phyloP scores from a whole-genome alignment of 2,888 invertebrate species.

The Neuroscelio doddi region DNA sequence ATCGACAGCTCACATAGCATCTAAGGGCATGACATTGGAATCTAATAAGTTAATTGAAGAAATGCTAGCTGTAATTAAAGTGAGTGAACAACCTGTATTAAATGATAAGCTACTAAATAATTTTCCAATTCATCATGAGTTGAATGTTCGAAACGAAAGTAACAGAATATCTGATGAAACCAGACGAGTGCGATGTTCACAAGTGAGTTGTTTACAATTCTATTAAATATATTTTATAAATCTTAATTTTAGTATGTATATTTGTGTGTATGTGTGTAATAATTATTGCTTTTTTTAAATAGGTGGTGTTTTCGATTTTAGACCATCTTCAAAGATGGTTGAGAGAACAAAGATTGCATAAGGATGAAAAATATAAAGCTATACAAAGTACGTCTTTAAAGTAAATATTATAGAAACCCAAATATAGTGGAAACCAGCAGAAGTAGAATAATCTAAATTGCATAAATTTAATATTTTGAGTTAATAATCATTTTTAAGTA shows the following conservation, averaged over 20 bases:
- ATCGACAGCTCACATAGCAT: conserved; percentile 68
- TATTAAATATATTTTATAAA: neutral
- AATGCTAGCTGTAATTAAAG: conserved; percentile 74
- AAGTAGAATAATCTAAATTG: neutral
- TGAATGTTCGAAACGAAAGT: conserved; percentile 47
- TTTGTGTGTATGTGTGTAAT: too few relatives aligned
- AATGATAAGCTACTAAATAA: conserved; percentile 60
- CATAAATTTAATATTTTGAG: too few relatives aligned
- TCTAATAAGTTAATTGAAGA: conserved; percentile 74
- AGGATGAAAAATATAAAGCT: conserved; percentile 52
- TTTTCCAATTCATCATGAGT: conserved; percentile 58
- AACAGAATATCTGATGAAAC: conserved; percentile 66
- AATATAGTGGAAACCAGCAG: too few relatives aligned
- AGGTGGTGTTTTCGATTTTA: conserved; percentile 79
- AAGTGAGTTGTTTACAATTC: conserved; percentile 49
- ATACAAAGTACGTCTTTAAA: conserved; percentile 51
- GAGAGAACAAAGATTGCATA: conserved; percentile 66
- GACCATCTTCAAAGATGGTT: conserved; percentile 86
- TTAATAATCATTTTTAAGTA: too few relatives aligned
- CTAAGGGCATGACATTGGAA: conserved; percentile 69
- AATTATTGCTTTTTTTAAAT: conserved; percentile 14
- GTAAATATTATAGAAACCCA: conserved; percentile 3
- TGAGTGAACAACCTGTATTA: conserved; percentile 55
- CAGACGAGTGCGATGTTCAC: conserved; percentile 65
- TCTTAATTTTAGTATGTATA: conserved; percentile 12